Conservation (phyloP, 2,113 vertebrate genomes). For the Andinoacara biseriatus region DNA sequence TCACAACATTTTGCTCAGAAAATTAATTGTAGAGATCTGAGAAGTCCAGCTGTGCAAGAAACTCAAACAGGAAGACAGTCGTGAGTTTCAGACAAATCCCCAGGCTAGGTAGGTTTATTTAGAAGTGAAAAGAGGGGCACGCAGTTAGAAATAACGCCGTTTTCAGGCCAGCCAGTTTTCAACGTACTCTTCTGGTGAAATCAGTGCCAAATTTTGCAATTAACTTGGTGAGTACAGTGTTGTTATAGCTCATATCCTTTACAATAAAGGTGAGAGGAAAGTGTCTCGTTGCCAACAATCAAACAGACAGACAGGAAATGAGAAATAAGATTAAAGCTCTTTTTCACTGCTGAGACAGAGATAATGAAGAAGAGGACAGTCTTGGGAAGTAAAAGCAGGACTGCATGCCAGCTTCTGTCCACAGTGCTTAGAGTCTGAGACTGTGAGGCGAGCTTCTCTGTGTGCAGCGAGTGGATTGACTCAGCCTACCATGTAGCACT, state of each 20-base stretch:
- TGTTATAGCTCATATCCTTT: background rate
- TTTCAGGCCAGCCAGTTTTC: background rate
- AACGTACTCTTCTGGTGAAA: background rate
- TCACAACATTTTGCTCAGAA: background rate
- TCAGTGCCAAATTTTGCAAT: background rate
- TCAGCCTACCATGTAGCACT: conserved; percentile 28
- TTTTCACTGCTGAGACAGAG: background rate
- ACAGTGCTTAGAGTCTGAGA: conserved; percentile 20
- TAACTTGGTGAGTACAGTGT: background rate
- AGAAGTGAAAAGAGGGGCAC: background rate
- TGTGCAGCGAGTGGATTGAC: conserved; percentile 30
- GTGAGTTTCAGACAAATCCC: background rate
- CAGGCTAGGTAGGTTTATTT: background rate
- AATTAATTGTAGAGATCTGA: background rate
- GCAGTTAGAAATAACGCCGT: background rate
- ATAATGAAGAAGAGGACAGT: conserved; percentile 14
- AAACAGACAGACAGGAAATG: background rate
- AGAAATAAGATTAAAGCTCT: conserved; percentile 9
- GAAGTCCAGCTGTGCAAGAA: background rate
- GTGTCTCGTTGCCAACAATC: background rate
- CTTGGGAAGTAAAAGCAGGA: conserved; percentile 1
- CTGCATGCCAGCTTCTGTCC: conserved; percentile 8
- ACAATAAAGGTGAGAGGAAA: background rate
- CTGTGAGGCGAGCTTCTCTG: conserved; percentile 10
- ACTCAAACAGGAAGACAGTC: background rate